Conservation (phyloP, 1,140 invertebrate species). For the Thaumetopoea pityocampa region DNA sequence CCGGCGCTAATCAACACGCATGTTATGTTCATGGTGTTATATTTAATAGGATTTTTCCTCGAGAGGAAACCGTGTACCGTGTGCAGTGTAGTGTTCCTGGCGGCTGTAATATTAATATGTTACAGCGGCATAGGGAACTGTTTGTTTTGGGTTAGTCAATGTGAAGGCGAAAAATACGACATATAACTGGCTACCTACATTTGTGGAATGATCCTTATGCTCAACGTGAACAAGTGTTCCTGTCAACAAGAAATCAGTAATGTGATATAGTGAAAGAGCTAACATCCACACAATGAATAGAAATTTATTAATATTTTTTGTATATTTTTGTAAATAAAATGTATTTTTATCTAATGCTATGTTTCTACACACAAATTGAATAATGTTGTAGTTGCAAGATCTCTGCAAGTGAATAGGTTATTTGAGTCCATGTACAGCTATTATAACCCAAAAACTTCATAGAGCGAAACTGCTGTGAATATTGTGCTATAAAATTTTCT, state of each 20-base stretch:
- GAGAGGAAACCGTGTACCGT: constrained; percentile 98
- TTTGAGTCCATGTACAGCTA: too few relatives aligned
- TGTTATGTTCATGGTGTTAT: constrained; percentile 96
- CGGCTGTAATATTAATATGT: constrained; percentile 94
- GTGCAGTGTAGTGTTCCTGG: constrained; percentile 94
- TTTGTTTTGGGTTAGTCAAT: constrained; percentile 91
- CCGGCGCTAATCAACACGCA: constrained; percentile 96
- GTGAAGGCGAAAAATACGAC: constrained; percentile 85
- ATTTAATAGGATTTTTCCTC: constrained; percentile 94
- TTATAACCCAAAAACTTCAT: too few relatives aligned
- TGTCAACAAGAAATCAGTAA: constrained; percentile 24
- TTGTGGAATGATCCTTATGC: constrained; percentile 39
- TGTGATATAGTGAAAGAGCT: constrained; percentile 11
- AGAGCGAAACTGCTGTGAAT: too few relatives aligned
- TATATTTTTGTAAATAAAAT: constrained; percentile 58
- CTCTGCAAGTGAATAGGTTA: too few relatives aligned
- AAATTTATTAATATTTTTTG: constrained; percentile 21
- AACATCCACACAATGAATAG: constrained; percentile 10
- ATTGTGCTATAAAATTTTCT: too few relatives aligned
- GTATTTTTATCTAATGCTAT: constrained; percentile 39
- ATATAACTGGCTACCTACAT: constrained; percentile 60
- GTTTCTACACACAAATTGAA: constrained; percentile 12
- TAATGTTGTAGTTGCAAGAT: constrained; percentile 7
- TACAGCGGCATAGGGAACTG: constrained; percentile 97
- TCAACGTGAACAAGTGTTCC: constrained; percentile 51